phyloP scores from a whole-genome alignment of 2,888 invertebrate genomes.

The Sinelater perroti region DNA sequence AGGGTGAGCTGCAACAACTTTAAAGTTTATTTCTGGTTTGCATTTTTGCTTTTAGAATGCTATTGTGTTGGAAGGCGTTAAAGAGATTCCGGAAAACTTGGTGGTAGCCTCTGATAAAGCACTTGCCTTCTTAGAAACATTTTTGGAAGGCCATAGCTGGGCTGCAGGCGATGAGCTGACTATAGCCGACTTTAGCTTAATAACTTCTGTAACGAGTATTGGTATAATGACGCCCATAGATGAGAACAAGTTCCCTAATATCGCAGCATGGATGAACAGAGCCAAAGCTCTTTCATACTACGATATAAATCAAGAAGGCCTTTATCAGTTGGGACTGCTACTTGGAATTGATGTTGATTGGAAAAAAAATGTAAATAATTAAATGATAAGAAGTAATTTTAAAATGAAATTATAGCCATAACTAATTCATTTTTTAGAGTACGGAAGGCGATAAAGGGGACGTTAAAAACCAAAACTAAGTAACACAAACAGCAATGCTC shows the following conservation, averaged over 20 bases:
- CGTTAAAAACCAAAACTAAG: too few relatives aligned
- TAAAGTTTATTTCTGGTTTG: too few relatives aligned
- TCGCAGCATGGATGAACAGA: slow-evolving; percentile 60
- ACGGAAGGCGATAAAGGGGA: too few relatives aligned
- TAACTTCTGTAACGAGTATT: background rate
- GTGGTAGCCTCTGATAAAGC: slow-evolving; percentile 54
- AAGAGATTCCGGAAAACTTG: slow-evolving; percentile 37
- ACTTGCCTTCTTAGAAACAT: slow-evolving; percentile 50
- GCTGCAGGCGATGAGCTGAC: slow-evolving; percentile 1
- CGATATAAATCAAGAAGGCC: slow-evolving; percentile 30
- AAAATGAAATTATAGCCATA: too few relatives aligned
- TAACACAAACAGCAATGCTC: too few relatives aligned
- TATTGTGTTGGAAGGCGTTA: slow-evolving; percentile 43
- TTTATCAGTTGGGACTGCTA: too few relatives aligned
- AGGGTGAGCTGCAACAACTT: too few relatives aligned
- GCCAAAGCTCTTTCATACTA: slow-evolving; percentile 1
- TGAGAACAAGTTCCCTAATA: slow-evolving; percentile 53
- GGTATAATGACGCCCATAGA: background rate
- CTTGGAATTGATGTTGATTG: too few relatives aligned
- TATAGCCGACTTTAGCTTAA: slow-evolving; percentile 2
- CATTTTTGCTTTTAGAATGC: slow-evolving; percentile 50
- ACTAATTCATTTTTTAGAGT: too few relatives aligned
- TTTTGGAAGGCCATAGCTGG: slow-evolving; percentile 47
- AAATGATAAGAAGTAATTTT: too few relatives aligned
- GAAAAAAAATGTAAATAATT: too few relatives aligned